Evolutionary conservation across 2,888 invertebrate species (phyloP).

Genomic region (Dryocosmus kuriphilus): DNA sequence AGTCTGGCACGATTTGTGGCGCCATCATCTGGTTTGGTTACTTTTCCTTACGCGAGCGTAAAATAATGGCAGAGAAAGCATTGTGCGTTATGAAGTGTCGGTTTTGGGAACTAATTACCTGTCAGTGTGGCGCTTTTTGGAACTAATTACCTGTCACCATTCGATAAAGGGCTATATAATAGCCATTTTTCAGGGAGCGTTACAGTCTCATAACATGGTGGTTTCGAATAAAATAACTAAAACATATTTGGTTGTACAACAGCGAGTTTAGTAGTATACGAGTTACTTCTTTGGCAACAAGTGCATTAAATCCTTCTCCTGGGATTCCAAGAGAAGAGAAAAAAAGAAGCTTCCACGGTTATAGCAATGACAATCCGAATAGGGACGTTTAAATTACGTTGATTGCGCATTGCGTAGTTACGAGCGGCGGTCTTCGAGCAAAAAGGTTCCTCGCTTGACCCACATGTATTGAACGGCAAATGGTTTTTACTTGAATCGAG

Average conservation of each 20-base stretch:
- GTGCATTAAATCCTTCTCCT: constrained; percentile 14
- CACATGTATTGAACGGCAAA: constrained; percentile 7
- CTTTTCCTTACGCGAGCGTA: too few relatives aligned
- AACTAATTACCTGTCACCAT: too few relatives aligned
- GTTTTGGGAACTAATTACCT: too few relatives aligned
- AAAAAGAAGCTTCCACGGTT: constrained; percentile 18
- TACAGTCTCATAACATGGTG: too few relatives aligned
- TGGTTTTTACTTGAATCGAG: constrained; percentile 11
- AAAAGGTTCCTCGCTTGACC: constrained; percentile 16
- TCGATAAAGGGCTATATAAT: too few relatives aligned
- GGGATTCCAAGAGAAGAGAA: constrained; percentile 14
- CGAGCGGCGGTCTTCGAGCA: constrained; percentile 14
- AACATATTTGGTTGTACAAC: constrained; percentile 23
- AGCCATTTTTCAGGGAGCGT: too few relatives aligned
- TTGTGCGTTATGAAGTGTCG: too few relatives aligned
- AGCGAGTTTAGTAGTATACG: neutral
- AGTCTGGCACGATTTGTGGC: too few relatives aligned
- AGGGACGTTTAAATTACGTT: constrained; percentile 41
- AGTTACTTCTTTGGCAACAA: constrained; percentile 10
- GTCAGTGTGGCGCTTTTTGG: too few relatives aligned
- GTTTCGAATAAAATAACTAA: constrained; percentile 11
- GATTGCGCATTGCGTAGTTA: constrained; percentile 46
- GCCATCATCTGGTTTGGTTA: too few relatives aligned
- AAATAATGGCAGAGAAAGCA: too few relatives aligned
- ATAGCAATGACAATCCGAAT: constrained; percentile 7